These are phyloP conservation scores for Aldabrachelys gigantea DNA, from an alignment of 2,113 vertebrate genomes.

Conservation along the genomic window DNA sequence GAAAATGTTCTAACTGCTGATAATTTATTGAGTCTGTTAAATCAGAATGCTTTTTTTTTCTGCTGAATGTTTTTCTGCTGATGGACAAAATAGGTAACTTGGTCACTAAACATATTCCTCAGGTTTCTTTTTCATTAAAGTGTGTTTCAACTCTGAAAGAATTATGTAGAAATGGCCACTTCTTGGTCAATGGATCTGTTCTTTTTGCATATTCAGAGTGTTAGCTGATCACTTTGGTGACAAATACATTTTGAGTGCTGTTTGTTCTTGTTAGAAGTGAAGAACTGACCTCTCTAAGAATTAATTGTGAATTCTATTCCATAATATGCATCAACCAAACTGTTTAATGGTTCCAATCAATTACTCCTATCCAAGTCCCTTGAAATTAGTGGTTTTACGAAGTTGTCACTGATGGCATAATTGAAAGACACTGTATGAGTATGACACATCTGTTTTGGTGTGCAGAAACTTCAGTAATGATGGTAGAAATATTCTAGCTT, in stretches of 20 bases:
- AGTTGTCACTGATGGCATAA: not conserved
- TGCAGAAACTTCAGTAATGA: not conserved
- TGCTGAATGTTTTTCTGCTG: not conserved
- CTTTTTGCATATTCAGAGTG: not conserved
- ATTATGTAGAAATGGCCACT: not conserved
- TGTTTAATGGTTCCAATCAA: not conserved
- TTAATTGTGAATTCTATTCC: not conserved
- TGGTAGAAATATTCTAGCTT: not conserved
- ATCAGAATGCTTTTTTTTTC: not conserved
- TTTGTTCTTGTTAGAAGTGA: not conserved
- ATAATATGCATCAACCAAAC: not conserved
- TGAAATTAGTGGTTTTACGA: not conserved
- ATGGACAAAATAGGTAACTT: rapidly evolving
- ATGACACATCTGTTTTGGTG: not conserved
- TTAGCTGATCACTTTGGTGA: not conserved
- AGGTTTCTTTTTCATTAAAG: not conserved
- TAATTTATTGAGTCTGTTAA: not conserved
- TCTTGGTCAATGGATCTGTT: not conserved
- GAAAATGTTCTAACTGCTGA: not conserved
- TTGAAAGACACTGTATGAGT: not conserved
- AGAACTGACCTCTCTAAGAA: not conserved
- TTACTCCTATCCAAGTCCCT: not conserved
- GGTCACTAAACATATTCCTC: rapidly evolving
- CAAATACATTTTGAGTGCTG: not conserved
- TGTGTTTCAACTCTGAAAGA: not conserved